Evolutionary conservation across 2,888 invertebrate species (phyloP), one percentile per base, ranked within the genome.

Genomic region (Mesorhabditis sp.): DNA sequence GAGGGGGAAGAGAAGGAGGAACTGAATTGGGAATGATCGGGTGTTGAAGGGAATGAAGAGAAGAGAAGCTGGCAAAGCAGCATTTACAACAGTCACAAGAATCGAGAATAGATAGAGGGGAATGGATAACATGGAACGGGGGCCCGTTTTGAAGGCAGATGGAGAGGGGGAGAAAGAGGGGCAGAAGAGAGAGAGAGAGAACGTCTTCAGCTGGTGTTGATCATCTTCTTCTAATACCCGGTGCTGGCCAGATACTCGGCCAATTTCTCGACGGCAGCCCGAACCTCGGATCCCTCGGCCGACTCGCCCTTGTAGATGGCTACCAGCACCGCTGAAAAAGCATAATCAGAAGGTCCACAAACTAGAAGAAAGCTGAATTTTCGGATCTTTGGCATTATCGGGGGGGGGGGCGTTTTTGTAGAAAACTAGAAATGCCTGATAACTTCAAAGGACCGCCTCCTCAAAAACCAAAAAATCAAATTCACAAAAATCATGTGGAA

Each of bases 261-360:
- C 62, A 81, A 66, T 62, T 79, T 80, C 73, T 81, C 81, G 45
- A 81, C 79, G 65, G 82, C 80, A 41, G 70, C 45, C 42, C 81
- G 74, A 45, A 73, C 74, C 43, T 72, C 79, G 42, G 76, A 70
- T 7, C 75, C 80, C 69, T 75, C 73, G n/a, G 67, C 73, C 42
- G 43, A 69, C 63, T 81, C 82, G 44, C 77, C 81, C 45, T 78
- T 79, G 73, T 76, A 82, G 6, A 74, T 58, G 44, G 77, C 81
- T 61, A 80, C 75, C 61, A 80, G 63, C n/a, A 80, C 68, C 41
- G 81, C 81, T 75, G 62, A 71, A 74, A 70, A 28, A 44, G 41
- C 15, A 66, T 10, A 50, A 50, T 28, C 28, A 28, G 28, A 28
- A 28, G 28, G 28, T 28, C 28, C 2, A 28, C 28, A 28, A 28